Conservation (phyloP, 64 coral and sea anemone genomes). For the Montipora foliosa region DNA sequence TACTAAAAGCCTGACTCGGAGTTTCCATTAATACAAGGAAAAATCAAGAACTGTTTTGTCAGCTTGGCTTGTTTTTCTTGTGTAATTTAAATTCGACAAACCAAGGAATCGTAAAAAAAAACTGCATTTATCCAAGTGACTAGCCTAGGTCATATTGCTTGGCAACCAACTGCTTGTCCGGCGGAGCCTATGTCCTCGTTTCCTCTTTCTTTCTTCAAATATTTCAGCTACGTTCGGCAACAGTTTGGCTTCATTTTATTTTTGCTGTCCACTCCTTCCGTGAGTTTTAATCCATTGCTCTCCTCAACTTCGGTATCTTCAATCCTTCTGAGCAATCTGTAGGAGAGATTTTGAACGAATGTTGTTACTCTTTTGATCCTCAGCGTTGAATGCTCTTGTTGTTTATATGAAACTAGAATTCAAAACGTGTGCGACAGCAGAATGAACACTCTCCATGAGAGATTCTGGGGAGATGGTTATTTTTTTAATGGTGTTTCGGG, state of each 20-base stretch:
- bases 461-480: no score
- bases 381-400: background rate
- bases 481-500: no score
- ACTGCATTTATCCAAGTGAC: background rate
- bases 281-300: conserved; percentile 41
- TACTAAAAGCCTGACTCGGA: no score
- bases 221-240: conserved; percentile 23
- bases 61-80: background rate
- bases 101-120: no score
- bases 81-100: background rate
- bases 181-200: background rate
- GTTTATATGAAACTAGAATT: background rate
- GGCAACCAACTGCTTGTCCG: background rate
- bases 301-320: conserved; percentile 60
- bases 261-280: conserved; percentile 45
- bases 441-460: no score
- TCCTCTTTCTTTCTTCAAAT: background rate
- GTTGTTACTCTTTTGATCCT: background rate
- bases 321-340: conserved; percentile 60
- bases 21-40: no score
- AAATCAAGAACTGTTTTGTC: background rate
- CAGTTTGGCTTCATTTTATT: conserved; percentile 66
- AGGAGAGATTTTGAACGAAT: background rate
- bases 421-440: no score
- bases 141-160: background rate